phyloP scores from a whole-genome alignment of 1,140 invertebrate species.

The Lepidotrigona ventralis region DNA sequence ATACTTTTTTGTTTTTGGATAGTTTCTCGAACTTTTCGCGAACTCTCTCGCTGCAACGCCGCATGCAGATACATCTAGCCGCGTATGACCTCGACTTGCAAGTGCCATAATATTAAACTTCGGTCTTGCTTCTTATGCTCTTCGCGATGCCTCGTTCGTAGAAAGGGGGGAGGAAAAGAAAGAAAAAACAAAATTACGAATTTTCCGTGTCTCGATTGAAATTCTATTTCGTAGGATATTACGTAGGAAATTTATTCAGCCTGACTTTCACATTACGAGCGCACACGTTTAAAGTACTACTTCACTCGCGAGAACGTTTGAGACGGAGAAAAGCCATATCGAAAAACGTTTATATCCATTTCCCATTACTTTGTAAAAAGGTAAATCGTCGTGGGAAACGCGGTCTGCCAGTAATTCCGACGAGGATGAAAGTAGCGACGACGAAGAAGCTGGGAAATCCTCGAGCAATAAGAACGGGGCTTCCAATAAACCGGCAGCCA shows the following conservation, averaged over 20 bases:
- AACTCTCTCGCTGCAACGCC: not conserved
- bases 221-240: not conserved
- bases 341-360: slow-evolving; percentile 58
- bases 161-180: not conserved
- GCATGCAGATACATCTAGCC: not conserved
- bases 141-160: not conserved
- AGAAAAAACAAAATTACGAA: not conserved
- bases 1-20: not conserved
- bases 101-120: not conserved
- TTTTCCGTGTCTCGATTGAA: not conserved
- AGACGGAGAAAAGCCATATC: not conserved
- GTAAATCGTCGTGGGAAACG: slow-evolving; percentile 76
- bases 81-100: not conserved
- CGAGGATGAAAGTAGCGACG: slow-evolving; percentile 59
- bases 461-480: slow-evolving; percentile 39
- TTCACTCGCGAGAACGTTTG: not conserved
- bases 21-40: not conserved
- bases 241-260: too few species aligned
- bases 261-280: not conserved
- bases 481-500: slow-evolving; percentile 53
- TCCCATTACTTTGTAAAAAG: slow-evolving; percentile 58
- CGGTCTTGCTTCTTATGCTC: too few species aligned
- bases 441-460: slow-evolving; percentile 63
- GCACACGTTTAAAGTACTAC: not conserved
- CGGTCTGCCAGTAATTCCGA: slow-evolving; percentile 69